Base-by-base conservation (phyloP, 1,140 invertebrate genomes). In the Danaus plexippus region DNA sequence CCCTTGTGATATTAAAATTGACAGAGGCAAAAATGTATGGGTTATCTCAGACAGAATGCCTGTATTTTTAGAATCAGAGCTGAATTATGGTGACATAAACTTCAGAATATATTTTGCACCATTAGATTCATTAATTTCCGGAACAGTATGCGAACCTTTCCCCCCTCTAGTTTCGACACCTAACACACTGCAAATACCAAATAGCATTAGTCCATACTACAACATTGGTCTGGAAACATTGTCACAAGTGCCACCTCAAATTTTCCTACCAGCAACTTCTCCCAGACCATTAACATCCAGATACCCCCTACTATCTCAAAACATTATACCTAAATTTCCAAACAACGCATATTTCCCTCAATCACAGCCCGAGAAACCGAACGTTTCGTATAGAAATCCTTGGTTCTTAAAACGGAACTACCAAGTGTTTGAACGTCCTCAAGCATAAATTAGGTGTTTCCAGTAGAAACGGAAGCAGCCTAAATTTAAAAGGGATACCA, bases 21-120 rank as follows among this genome's bases (percentile, higher is more conserved):
- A 92, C 64, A 82, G 83, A 11, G 83, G 89, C 54, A 84, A 88
- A 61, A 90, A 91, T 59, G 87, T 92, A 9, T 95, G 94, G 94
- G 91, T 94, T 0, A 91, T 95, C 3, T 94, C 93, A 0, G 94
- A 95, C 71, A 86, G 91, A 40, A 94, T 95, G 94, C 92, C 94
- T 1, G 89, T 92, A 41, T 94, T 95, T 63, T 75, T 95, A 11
- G 82, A 93, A 54, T 88, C 92, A 1, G 89, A 90, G 44, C 73
- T 95, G 9, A 91, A 95, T 69, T 94, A 92, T 61, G 91, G 89
- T 22, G 93, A 95, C 62, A 88, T 93, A 1, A 95, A 95, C 70
- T 95, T 94, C 87, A 90, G 93, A 69, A 91, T 95, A 61, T 91
- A 91, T 67, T 90, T 90, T 3, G 91, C 92, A 1, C 89, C 92